These are phyloP conservation scores for Brachionus angularis DNA, from an alignment of 1,140 invertebrate species.

Conservation along the genomic window DNA sequence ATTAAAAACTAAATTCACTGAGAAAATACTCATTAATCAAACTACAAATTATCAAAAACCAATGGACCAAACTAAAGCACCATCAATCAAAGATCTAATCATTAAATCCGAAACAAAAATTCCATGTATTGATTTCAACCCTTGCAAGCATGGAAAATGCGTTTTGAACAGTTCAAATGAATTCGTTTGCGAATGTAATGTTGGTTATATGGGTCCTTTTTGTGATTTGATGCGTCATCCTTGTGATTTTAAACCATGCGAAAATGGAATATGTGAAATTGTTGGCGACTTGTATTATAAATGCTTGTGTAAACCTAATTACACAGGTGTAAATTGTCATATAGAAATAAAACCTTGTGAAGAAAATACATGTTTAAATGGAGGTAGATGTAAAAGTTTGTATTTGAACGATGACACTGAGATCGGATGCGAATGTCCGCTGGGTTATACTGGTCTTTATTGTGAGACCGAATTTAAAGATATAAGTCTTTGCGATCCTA, in stretches of 20 bases:
- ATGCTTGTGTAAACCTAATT: conserved; percentile 44
- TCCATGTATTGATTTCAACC: conserved; percentile 38
- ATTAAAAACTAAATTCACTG: no score
- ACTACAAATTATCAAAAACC: no score
- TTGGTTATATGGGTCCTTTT: conserved; percentile 40
- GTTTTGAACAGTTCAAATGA: background rate
- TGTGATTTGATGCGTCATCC: conserved; percentile 28
- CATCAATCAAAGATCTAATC: no score
- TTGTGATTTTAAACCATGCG: conserved; percentile 35
- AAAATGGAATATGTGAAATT: conserved; percentile 35
- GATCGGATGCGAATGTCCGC: conserved; percentile 66
- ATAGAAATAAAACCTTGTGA: conserved; percentile 40
- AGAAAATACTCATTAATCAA: no score
- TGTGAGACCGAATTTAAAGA: conserved; percentile 63
- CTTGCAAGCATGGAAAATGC: conserved; percentile 37
- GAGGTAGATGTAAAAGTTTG: conserved; percentile 29
- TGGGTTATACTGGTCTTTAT: conserved; percentile 68
- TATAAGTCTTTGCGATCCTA: conserved; percentile 60
- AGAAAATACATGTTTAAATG: conserved; percentile 21
- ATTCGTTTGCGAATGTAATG: conserved; percentile 26
- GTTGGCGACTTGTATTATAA: conserved; percentile 13
- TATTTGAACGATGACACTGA: conserved; percentile 14
- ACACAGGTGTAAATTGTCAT: conserved; percentile 41
- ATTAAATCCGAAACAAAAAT: background rate
- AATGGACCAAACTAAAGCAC: no score